Conservation (phyloP, 2,888 invertebrate genomes). For the Clusia tigrina region DNA sequence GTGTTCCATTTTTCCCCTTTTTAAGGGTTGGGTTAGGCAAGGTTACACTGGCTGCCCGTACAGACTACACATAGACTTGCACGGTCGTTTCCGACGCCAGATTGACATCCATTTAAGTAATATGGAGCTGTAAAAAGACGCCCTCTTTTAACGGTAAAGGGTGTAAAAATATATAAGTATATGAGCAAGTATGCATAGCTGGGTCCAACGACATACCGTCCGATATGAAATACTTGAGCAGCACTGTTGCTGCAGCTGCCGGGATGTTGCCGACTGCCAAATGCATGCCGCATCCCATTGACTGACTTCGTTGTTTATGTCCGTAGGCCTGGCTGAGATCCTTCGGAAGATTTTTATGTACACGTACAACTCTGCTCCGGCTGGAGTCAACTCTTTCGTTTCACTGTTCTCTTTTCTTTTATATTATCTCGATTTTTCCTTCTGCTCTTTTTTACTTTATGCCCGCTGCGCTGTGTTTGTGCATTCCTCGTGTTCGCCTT, state of each 20-base stretch:
- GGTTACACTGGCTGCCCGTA: too few species aligned
- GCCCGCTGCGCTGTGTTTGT: not conserved
- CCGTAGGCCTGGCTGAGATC: not conserved
- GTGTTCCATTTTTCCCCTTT: too few species aligned
- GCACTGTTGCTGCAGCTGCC: not conserved
- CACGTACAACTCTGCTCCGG: not conserved
- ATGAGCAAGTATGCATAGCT: too few species aligned
- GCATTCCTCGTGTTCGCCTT: slow-evolving; percentile 10
- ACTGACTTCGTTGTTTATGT: not conserved
- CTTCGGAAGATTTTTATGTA: not conserved
- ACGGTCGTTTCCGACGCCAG: too few species aligned
- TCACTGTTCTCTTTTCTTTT: not conserved
- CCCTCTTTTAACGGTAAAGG: too few species aligned
- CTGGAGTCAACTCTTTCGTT: not conserved
- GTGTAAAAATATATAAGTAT: too few species aligned
- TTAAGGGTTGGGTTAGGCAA: too few species aligned
- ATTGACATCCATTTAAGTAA: too few species aligned
- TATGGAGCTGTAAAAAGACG: too few species aligned
- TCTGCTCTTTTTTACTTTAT: not conserved
- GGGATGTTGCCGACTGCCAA: not conserved
- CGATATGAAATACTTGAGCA: too few species aligned
- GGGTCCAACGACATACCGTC: too few species aligned
- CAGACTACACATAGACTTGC: too few species aligned
- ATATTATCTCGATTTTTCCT: slow-evolving; percentile 2
- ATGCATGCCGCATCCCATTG: not conserved